These are phyloP conservation scores for Brachyhypopomus gauderio DNA, from an alignment of 2,113 vertebrate species.

Conservation along the genomic window DNA sequence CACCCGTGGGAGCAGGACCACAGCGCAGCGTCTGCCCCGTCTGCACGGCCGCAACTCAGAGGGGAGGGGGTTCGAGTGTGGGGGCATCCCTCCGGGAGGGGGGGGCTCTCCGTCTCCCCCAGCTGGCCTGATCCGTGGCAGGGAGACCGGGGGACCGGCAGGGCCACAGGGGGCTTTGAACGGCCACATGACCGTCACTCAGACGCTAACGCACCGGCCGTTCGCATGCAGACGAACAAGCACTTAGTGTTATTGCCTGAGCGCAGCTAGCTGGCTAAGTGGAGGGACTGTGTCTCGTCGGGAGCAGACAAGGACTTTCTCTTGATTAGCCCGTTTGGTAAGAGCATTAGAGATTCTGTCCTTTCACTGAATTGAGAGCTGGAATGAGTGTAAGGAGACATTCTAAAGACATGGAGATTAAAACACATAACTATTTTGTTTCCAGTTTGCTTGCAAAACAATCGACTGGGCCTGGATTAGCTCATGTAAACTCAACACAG, in stretches of 20 bases:
- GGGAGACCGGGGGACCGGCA: conserved; percentile 10
- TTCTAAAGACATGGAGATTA: conserved; percentile 13
- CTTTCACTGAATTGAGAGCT: conserved; percentile 12
- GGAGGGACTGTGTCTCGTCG: conserved; percentile 13
- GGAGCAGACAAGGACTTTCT: conserved; percentile 3
- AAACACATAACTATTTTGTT: conserved; percentile 8
- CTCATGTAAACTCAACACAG: background rate
- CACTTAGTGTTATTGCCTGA: conserved; percentile 42
- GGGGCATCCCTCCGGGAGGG: background rate
- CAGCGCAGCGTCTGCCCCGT: conserved; percentile 18
- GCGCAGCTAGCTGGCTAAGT: conserved; percentile 3
- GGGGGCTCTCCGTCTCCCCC: conserved; percentile 32
- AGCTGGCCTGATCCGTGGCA: conserved; percentile 31
- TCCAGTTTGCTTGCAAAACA: background rate
- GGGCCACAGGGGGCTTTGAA: conserved; percentile 17
- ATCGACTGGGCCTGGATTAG: background rate
- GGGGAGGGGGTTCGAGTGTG: conserved; percentile 28
- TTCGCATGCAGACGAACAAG: conserved; percentile 22
- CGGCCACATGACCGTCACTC: conserved; percentile 38
- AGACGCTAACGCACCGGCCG: conserved; percentile 20
- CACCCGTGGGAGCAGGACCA: conserved; percentile 20
- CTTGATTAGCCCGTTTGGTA: conserved; percentile 24
- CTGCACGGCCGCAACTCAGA: conserved; percentile 1
- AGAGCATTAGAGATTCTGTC: conserved; percentile 27
- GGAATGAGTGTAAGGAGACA: background rate